phyloP scores from a whole-genome alignment of 92 coral and sea anemone species.

The Porites evermanni region DNA sequence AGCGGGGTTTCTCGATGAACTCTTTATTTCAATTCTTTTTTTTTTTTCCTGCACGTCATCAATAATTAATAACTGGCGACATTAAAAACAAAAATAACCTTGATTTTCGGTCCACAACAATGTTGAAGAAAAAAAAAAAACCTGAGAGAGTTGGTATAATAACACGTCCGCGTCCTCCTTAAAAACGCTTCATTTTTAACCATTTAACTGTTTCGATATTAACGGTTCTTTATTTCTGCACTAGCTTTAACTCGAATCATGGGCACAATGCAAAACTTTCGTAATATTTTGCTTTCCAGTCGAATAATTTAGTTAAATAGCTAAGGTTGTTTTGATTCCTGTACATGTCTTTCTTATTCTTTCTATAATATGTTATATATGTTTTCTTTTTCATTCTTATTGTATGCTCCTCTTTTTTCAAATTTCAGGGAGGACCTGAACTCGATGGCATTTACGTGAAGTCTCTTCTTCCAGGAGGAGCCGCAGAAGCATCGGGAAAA shows the following conservation, averaged over 20 bases:
- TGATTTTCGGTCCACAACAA: slow-evolving; percentile 17
- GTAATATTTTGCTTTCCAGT: background rate
- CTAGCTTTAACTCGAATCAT: slow-evolving; percentile 24
- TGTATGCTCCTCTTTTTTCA: background rate
- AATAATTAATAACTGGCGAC: slow-evolving; percentile 26
- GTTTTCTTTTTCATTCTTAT: too few species aligned
- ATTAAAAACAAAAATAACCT: slow-evolving; percentile 30
- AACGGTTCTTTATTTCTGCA: background rate
- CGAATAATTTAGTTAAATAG: background rate
- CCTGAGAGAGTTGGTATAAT: slow-evolving; percentile 18
- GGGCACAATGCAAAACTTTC: background rate
- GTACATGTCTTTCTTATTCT: background rate
- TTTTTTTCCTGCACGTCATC: background rate
- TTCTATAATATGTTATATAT: background rate
- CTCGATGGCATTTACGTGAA: slow-evolving; percentile 95
- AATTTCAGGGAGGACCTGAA: slow-evolving; percentile 91
- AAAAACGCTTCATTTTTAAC: background rate
- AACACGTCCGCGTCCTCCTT: background rate
- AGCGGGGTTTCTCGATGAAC: slow-evolving; percentile 22
- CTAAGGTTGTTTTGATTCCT: background rate
- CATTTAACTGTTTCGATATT: background rate
- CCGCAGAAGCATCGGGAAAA: slow-evolving; percentile 97
- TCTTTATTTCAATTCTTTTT: slow-evolving; percentile 47
- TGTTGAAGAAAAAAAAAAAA: slow-evolving; percentile 6
- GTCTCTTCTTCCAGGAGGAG: slow-evolving; percentile 96